A percentile compares a stretch with the other conserved stretches of the same genome.
Evolutionary conservation across 1,140 invertebrate genomes (phyloP).

Genomic region (Scaptomyza montana): DNA sequence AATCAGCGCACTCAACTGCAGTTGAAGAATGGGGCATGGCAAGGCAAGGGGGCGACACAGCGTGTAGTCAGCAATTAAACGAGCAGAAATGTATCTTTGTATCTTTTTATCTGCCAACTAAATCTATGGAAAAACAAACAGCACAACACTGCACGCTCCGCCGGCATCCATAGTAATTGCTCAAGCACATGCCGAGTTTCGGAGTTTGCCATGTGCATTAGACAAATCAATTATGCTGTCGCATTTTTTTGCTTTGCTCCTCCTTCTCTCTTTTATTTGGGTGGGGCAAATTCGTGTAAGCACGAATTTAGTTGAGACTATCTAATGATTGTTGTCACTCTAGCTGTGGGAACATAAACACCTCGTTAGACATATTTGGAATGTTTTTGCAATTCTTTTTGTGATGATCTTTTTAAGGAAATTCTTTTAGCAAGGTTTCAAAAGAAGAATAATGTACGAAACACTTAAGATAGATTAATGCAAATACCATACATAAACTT

Average conservation of each 20-base stretch:
- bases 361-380: neutral
- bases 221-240: constrained; percentile 77
- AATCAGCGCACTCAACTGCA: constrained; percentile 53
- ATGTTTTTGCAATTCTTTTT: no score
- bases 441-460: no score
- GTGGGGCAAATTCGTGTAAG: constrained; percentile 23
- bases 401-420: no score
- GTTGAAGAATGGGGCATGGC: neutral
- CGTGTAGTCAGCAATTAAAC: constrained; percentile 75
- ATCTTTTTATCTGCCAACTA: constrained; percentile 63
- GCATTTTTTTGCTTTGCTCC: constrained; percentile 3
- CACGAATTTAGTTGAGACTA: constrained; percentile 18
- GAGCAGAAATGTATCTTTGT: constrained; percentile 76
- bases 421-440: no score
- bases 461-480: no score
- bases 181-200: constrained; percentile 55
- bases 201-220: constrained; percentile 51
- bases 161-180: constrained; percentile 40
- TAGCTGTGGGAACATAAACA: constrained; percentile 28
- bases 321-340: constrained; percentile 43
- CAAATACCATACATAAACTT: no score
- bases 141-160: neutral
- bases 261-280: constrained; percentile 4
- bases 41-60: constrained; percentile 27
- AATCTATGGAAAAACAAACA: constrained; percentile 64